Evolutionary conservation across 35 echinoderm and acorn worm species (phyloP).

Genomic region (Ophioderma brevispina): DNA sequence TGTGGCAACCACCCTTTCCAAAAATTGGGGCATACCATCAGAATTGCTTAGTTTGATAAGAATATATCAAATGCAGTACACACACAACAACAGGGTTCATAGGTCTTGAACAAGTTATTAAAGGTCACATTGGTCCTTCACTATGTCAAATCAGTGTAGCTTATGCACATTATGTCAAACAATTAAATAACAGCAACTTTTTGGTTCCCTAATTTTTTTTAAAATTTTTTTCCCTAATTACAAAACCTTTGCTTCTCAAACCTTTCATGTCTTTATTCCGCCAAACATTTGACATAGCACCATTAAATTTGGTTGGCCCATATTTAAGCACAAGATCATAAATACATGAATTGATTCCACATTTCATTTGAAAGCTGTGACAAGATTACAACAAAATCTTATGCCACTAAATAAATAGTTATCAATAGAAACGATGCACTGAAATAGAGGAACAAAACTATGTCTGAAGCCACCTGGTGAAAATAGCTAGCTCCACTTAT

Average conservation of each 20-base stretch:
- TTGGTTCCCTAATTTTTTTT: background rate
- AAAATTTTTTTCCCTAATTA: background rate
- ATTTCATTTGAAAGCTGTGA: no score
- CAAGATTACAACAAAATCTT: no score
- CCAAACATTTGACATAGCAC: conserved; percentile 10
- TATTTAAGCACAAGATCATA: background rate
- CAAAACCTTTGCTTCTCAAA: background rate
- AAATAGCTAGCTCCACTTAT: no score
- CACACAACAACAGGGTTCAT: background rate
- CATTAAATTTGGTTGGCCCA: background rate
- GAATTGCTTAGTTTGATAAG: no score
- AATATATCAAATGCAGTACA: conserved; percentile 3
- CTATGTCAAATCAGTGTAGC: background rate
- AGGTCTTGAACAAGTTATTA: background rate
- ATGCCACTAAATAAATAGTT: no score
- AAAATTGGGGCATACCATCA: no score
- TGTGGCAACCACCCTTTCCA: no score
- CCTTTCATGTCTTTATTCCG: background rate
- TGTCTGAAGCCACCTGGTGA: no score
- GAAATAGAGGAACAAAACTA: no score
- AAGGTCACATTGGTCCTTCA: background rate
- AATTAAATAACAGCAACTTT: background rate
- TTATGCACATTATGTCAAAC: no score
- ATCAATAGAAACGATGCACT: no score
- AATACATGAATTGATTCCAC: no score